Evolutionary conservation across 2,797 vertebrate genomes (phyloP).

Genomic region (Phaenicophaeus curvirostris): DNA sequence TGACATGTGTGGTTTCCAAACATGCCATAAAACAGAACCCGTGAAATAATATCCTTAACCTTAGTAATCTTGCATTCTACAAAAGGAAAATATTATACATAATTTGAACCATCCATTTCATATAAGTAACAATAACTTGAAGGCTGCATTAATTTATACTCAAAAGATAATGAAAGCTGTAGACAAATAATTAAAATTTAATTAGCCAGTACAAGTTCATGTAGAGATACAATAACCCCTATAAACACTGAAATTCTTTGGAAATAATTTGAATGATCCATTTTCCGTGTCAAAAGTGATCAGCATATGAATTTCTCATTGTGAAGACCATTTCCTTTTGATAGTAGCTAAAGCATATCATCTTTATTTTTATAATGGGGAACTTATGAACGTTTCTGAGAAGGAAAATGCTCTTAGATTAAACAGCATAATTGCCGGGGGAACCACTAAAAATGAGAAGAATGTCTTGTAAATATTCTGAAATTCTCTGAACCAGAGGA

Average conservation of each 20-base stretch:
- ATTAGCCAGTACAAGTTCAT: background rate
- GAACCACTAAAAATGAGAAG: background rate
- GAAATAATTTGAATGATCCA: background rate
- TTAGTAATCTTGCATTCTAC: background rate
- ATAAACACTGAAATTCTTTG: background rate
- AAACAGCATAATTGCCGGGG: background rate
- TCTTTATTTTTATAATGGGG: background rate
- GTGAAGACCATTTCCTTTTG: background rate
- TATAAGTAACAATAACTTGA: background rate
- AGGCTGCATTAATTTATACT: background rate
- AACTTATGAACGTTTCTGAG: background rate
- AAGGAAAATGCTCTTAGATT: background rate
- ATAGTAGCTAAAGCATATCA: background rate
- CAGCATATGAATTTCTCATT: background rate
- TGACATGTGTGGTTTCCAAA: background rate
- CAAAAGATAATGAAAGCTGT: background rate
- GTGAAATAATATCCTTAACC: background rate
- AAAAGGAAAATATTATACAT: background rate
- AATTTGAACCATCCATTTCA: background rate
- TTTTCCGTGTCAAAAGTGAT: background rate
- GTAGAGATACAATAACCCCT: background rate
- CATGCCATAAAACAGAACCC: background rate
- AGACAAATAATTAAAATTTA: background rate
- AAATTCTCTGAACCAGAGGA: background rate
- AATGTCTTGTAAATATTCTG: background rate